phyloP scores from a whole-genome alignment of 2,797 vertebrate genomes.

The Silurus aristotelis region DNA sequence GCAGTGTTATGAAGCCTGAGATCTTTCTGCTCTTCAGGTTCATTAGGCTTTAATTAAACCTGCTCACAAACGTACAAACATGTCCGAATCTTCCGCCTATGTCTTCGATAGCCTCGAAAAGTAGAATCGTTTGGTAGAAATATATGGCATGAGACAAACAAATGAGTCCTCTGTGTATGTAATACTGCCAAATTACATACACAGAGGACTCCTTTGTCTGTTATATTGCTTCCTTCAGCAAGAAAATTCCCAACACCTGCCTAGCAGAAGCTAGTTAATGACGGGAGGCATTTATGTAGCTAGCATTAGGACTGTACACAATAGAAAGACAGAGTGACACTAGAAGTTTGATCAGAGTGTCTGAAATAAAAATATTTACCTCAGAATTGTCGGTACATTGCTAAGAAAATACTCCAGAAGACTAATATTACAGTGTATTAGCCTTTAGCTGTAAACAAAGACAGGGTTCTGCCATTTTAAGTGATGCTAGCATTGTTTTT shows the following conservation, averaged over 20 bases:
- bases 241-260: not conserved
- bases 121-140: not conserved
- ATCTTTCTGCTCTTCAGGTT: not conserved
- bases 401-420: not conserved
- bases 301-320: not conserved
- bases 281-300: not conserved
- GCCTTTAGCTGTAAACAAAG: not conserved
- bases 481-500: not conserved
- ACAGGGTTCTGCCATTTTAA: not conserved
- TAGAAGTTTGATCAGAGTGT: not conserved
- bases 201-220: too few relatives aligned
- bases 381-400: not conserved
- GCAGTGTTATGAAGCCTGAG: not conserved
- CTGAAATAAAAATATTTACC: not conserved
- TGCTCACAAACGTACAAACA: not conserved
- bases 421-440: not conserved
- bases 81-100: not conserved
- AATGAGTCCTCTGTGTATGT: not conserved
- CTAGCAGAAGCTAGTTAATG: not conserved
- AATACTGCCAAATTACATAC: too few relatives aligned
- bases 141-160: not conserved
- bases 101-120: not conserved
- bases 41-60: slow-evolving; percentile 4
- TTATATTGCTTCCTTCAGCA: too few relatives aligned
- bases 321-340: not conserved